Base-by-base conservation (phyloP, 1,140 invertebrate species). In the Amyelois transitella region DNA sequence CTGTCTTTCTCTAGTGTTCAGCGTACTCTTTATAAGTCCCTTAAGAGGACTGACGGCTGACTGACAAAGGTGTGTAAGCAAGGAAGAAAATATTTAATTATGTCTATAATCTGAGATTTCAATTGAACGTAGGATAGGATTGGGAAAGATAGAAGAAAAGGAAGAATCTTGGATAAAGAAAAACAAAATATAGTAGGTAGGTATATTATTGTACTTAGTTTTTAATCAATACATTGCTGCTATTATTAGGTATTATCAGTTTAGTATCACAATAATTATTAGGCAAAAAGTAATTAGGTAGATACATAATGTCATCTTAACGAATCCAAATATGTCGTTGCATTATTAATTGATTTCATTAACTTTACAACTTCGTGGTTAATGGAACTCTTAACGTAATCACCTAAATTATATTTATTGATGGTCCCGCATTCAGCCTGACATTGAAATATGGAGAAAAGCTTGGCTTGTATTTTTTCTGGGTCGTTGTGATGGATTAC, bases 391-490 rank as follows among this genome's bases (percentile, higher is more conserved):
- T 66, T 78, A 0, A 84, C 54, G 19, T 78, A 81, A 17, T 82
- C 75, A 0, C 68, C 72, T 4, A 84, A 58, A 43, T 80, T 77
- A 51, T 80, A 70, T 51, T 72, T 69, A 6, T 64, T 67, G 1
- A 84, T 61, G 0, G 44, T 38, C 0, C 78, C 76, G 43, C 80
- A 83, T 4, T 84, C 75, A 2, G 22, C 61, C n/a, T 32, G 69
- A 48, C 80, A 83, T 32, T 77, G 72, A 62, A 86, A 84, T 1
- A 76, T 72, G 7, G 77, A 73, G 48, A 71, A 58, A 21, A 86
- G 53, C 51, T 59, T 75, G 1, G 62, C 25, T 5, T 69, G 63
- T 6, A 86, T 66, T 61, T 77, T 80, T 6, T 72, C 71, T 14
- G 79, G 69, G 24, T 74, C 73, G 22, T 73, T 75, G 50, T 83